Percentiles rank a stretch among this genome's conserved stretches.
phyloP scores from a whole-genome alignment of 2,797 vertebrate species.

The Chloroceryle amazona region DNA sequence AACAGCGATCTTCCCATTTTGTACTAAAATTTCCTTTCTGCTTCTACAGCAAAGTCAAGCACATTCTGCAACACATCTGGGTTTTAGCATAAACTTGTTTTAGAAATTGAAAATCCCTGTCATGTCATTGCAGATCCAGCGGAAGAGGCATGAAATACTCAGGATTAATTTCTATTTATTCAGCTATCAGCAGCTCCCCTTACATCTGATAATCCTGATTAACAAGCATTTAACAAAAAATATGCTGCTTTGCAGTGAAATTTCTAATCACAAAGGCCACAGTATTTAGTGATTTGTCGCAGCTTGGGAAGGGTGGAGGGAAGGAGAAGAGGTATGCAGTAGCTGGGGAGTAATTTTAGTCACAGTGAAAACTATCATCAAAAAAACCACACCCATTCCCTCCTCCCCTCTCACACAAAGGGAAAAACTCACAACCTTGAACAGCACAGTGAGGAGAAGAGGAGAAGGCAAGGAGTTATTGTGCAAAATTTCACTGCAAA shows the following conservation, averaged over 20 bases:
- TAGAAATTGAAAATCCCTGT: neutral
- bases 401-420: neutral
- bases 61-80: neutral
- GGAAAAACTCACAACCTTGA: neutral
- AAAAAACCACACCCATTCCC: neutral
- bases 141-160: constrained; percentile 26
- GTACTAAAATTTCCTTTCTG: neutral
- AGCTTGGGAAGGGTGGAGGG: neutral
- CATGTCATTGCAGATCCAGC: neutral
- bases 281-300: neutral
- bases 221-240: constrained; percentile 11
- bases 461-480: neutral
- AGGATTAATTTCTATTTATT: neutral
- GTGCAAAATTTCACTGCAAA: neutral
- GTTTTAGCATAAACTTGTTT: constrained; percentile 22
- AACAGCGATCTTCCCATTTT: neutral
- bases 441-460: neutral
- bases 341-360: neutral
- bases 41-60: neutral
- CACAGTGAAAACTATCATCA: neutral
- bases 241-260: neutral
- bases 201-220: constrained; percentile 7
- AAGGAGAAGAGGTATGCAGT: neutral
- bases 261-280: neutral
- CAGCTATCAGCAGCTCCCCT: neutral